Base-by-base conservation (phyloP, 2,888 invertebrate genomes). In the Drosophila recens region DNA sequence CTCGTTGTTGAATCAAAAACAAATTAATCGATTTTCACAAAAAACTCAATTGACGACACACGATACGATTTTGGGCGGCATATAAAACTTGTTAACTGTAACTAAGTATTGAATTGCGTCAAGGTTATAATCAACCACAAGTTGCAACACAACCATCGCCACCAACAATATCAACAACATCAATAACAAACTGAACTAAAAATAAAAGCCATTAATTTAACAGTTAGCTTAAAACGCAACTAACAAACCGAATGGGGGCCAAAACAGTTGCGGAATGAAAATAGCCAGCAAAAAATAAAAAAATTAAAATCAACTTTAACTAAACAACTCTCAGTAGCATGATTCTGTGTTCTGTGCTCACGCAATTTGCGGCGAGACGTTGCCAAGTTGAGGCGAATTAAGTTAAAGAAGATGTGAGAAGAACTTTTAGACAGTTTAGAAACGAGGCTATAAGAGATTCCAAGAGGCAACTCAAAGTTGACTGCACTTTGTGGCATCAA, bases 201-300 rank as follows among this genome's bases (percentile, higher is more conserved):
- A 77, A 83, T 73, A 80, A 63, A 69, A 61, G 51, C 61, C 70
- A 84, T 81, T 83, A 70, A 81, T 65, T 84, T 73, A 84, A 80
- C 84, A 81, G 80, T 80, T 80, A 83, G 73, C 69, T 58, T 27
- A 30, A 56, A 80, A 83, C 65, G 69, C 59, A 82, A 72, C 72
- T 54, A 65, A 54, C 72, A 71, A 64, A 57, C 43, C 33, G 33
- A 30, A 27, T 53, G 27, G 53, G 10, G 53, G 38, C 40, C 36
- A 46, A 49, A 49, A 33, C 59, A 34, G 38, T 63, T 38, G 62
- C 20, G 45, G 43, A 53, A 53, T 53, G 36, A 45, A 43, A 52
- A 52, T 34, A 53, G 17, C 27, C n/a, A 17, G 5, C 0, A 23
- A 23, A 4, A 23, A 23, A 23, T 4, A 23, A 23, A 27, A 5